Evolutionary conservation across 2,113 vertebrate species (phyloP), one percentile per base, ranked within the genome.

Genomic region (Otocyon megalotis): DNA sequence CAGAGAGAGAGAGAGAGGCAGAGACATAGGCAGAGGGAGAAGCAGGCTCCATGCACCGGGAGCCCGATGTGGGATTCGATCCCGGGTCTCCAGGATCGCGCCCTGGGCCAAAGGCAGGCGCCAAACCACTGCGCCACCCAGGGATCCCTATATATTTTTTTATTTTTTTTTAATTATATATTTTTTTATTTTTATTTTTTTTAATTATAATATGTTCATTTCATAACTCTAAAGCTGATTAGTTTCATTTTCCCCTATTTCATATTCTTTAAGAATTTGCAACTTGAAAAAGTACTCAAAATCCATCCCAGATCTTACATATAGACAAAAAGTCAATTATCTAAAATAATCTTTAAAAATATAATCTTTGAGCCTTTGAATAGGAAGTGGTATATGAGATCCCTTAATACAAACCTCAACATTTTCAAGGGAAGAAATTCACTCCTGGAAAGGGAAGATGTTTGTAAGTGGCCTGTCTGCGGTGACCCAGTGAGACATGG

Each of bases 401-500:
- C 9, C 74, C 12, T 56, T 94, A 90, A 4, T 30, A 60, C 12
- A 83, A 96, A 48, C 5, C 19, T 76, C 43, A 90, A 24, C 53
- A 76, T 69, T 91, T 83, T 86, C 32, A 26, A 65, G 13, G 48
- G 28, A 95, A 67, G 53, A 81, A 82, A 83, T 56, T 77, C 3
- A 54, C 13, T 54, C 30, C 3, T 30, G 48, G 43, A 85, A 16
- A 89, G 17, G 37, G 63, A 10, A 93, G 17, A 48, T n/a, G 12
- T n/a, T 58, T 74, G 63, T 72, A 69, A 87, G 24, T 14, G 32
- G 9, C 24, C 79, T 92, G 4, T n/a, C 19, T n/a, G 24, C 4
- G 1, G 11, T 15, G 5, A 8, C 11, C 26, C 0, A 28, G 6
- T 5, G 17, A 35, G 4, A 50, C 1, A 16, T 3, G 4, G 3